Conservation (phyloP, 2,113 vertebrate species). For the Micromys minutus region DNA sequence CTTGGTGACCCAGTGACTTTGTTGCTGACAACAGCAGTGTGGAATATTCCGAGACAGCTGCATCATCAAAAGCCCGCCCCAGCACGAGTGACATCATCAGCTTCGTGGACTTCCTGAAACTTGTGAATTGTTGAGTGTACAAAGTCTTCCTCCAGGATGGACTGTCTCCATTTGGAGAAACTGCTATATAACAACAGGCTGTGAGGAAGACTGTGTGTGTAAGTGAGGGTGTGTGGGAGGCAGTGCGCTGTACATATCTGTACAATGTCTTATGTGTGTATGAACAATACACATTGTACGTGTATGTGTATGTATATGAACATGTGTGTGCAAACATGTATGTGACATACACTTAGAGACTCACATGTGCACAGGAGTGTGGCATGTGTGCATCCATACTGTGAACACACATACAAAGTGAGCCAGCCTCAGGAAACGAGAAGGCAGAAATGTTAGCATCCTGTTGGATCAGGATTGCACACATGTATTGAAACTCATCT, state of each 20-base stretch:
- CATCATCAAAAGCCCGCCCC: not conserved
- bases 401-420: not conserved
- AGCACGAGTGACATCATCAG: not conserved
- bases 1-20: not conserved
- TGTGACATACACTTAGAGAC: not conserved
- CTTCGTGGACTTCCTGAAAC: not conserved
- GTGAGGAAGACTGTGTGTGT: not conserved
- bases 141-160: not conserved
- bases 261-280: not conserved
- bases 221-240: not conserved
- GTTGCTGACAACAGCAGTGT: not conserved
- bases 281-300: not conserved
- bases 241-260: not conserved
- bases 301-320: no score
- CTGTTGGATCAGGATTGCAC: not conserved
- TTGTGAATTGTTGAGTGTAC: no score
- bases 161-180: not conserved
- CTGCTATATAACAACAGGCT: not conserved
- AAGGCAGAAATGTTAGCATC: not conserved
- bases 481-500: not conserved
- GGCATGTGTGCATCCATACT: not conserved
- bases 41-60: not conserved
- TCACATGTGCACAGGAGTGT: not conserved
- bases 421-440: not conserved
- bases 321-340: not conserved